Evolutionary conservation across 92 coral and sea anemone genomes (phyloP).

Genomic region (Umimayanthus kanabou): DNA sequence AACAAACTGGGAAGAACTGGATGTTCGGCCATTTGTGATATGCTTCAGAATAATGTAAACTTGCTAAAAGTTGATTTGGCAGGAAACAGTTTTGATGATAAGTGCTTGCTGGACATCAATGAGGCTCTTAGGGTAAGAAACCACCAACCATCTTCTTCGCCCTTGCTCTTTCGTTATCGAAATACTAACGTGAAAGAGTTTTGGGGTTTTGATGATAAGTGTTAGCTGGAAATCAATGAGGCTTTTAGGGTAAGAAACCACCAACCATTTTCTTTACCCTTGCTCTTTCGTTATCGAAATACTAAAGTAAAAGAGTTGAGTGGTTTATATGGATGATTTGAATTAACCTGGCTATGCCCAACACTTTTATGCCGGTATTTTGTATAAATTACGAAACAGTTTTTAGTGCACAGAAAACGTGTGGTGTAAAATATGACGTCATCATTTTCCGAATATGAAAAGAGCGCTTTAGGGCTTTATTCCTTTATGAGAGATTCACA

Average conservation of each 20-base stretch:
- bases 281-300: background rate
- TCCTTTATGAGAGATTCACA: no score
- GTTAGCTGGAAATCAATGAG: conserved; percentile 62
- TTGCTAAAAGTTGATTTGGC: conserved; percentile 70
- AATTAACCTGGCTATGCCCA: no score
- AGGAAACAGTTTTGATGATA: conserved; percentile 73
- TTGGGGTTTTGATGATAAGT: conserved; percentile 78
- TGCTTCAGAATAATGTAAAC: conserved; percentile 78
- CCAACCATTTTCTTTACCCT: background rate
- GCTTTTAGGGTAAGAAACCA: conserved; percentile 69
- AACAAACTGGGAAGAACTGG: conserved; percentile 82
- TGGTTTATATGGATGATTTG: no score
- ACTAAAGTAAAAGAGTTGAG: no score
- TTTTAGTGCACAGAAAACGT: no score
- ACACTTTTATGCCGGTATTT: no score
- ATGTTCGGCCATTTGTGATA: conserved; percentile 82
- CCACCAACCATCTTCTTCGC: background rate
- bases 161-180: background rate
- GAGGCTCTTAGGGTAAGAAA: conserved; percentile 78
- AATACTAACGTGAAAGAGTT: background rate
- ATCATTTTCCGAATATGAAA: no score
- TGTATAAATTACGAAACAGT: no score
- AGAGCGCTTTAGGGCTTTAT: no score
- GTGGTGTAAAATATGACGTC: no score
- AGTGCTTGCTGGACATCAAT: conserved; percentile 63